phyloP scores from a whole-genome alignment of 2,888 invertebrate genomes.

The Opisthograptis luteolata region DNA sequence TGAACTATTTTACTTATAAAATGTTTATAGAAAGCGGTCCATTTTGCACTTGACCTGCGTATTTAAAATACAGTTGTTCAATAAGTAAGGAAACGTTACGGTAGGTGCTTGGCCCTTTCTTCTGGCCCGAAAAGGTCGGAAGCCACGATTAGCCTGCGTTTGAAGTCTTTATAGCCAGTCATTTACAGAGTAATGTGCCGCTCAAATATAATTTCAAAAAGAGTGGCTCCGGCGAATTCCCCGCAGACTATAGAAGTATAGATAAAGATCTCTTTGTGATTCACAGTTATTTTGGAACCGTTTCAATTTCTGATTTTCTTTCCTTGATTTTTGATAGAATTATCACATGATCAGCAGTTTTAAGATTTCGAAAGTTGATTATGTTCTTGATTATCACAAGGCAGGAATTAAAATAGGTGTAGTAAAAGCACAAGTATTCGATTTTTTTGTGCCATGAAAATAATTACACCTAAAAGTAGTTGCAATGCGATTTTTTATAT shows the following conservation, averaged over 20 bases:
- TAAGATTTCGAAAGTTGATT: not conserved
- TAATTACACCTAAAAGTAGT: too few relatives aligned
- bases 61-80: conserved; percentile 61
- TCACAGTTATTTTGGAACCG: conserved; percentile 25
- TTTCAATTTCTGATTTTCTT: conserved; percentile 25
- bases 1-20: conserved; percentile 33
- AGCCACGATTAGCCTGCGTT: conserved; percentile 81
- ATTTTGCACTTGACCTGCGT: conserved; percentile 49
- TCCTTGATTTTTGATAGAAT: conserved; percentile 15
- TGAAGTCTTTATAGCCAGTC: conserved; percentile 80
- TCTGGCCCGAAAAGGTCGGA: conserved; percentile 74
- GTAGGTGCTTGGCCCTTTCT: conserved; percentile 68
- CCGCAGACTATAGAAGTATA: conserved; percentile 17
- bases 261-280: conserved; percentile 41
- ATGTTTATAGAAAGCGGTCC: conserved; percentile 27
- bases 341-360: conserved; percentile 17
- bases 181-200: conserved; percentile 76
- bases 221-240: conserved; percentile 58
- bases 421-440: too few relatives aligned
- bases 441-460: too few relatives aligned
- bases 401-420: too few relatives aligned
- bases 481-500: too few relatives aligned
- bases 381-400: too few relatives aligned
- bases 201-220: conserved; percentile 78
- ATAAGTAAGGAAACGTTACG: conserved; percentile 68